A percentile compares a stretch with the other conserved stretches of the same genome.
These are phyloP conservation scores for Hapalemur alaotrensis DNA, from an alignment of 2,797 vertebrate genomes.

Conservation along the genomic window DNA sequence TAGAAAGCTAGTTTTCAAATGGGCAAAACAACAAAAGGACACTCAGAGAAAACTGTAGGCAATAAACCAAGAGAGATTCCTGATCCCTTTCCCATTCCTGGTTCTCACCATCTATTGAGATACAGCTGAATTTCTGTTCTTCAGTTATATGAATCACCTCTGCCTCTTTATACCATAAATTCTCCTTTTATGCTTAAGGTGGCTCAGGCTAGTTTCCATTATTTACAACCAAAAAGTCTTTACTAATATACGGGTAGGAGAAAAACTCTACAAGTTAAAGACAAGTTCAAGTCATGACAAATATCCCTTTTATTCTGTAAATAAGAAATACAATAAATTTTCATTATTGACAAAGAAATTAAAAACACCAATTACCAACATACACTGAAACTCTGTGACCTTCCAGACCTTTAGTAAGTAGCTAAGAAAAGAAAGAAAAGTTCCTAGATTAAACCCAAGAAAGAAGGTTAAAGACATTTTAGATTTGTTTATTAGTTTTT, in stretches of 20 bases:
- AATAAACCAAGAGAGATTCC: neutral
- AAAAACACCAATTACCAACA: neutral
- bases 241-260: neutral
- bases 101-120: neutral
- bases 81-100: neutral
- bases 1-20: neutral
- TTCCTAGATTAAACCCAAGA: neutral
- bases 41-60: neutral
- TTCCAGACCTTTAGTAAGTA: neutral
- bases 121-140: neutral
- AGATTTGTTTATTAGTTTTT: slow-evolving; percentile 38
- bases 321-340: slow-evolving; percentile 29
- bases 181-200: neutral
- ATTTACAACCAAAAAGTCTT: neutral
- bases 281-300: slow-evolving; percentile 36
- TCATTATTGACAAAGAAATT: slow-evolving; percentile 3
- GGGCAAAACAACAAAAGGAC: neutral
- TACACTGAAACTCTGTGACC: neutral
- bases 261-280: slow-evolving; percentile 30
- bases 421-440: neutral
- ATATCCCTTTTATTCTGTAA: neutral
- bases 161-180: neutral
- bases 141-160: neutral
- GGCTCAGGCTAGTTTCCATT: neutral
- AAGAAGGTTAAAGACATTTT: neutral